Percentiles rank a stretch among this genome's conserved stretches.
These are phyloP conservation scores for Hirudinaria manillensis DNA, from an alignment of 2,888 invertebrate species.

Conservation along the genomic window DNA sequence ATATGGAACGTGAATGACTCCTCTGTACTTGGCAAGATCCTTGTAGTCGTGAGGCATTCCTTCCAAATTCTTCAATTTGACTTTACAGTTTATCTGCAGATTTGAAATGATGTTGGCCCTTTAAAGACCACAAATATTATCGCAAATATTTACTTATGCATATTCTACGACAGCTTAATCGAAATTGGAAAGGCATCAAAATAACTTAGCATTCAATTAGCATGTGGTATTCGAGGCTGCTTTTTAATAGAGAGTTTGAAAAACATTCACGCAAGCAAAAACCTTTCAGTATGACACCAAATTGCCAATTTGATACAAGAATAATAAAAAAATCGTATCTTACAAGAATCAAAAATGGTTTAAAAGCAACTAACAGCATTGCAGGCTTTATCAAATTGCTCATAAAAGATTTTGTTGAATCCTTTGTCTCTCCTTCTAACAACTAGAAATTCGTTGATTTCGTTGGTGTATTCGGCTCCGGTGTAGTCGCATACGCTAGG, in stretches of 20 bases:
- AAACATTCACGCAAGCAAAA: no score
- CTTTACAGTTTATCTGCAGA: not conserved
- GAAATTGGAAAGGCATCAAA: no score
- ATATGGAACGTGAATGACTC: slow-evolving; percentile 35
- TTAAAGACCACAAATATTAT: not conserved
- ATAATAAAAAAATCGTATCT: no score
- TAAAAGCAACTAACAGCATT: not conserved
- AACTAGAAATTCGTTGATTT: not conserved
- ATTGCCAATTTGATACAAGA: no score
- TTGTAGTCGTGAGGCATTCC: slow-evolving; percentile 15
- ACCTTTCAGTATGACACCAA: no score
- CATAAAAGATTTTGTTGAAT: slow-evolving; percentile 4
- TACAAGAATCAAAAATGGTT: no score
- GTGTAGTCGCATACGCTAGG: slow-evolving; percentile 29
- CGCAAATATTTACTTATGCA: not conserved
- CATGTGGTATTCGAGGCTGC: no score
- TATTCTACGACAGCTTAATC: no score
- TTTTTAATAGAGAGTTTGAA: no score
- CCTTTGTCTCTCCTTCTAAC: slow-evolving; percentile 22
- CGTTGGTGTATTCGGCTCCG: slow-evolving; percentile 17
- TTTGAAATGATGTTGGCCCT: not conserved
- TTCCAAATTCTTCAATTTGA: not conserved
- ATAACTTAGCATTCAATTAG: no score
- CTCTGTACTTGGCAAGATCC: slow-evolving; percentile 29
- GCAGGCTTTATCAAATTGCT: not conserved